phyloP scores from a whole-genome alignment of 2,113 vertebrate genomes.

The Corythaeola cristata region DNA sequence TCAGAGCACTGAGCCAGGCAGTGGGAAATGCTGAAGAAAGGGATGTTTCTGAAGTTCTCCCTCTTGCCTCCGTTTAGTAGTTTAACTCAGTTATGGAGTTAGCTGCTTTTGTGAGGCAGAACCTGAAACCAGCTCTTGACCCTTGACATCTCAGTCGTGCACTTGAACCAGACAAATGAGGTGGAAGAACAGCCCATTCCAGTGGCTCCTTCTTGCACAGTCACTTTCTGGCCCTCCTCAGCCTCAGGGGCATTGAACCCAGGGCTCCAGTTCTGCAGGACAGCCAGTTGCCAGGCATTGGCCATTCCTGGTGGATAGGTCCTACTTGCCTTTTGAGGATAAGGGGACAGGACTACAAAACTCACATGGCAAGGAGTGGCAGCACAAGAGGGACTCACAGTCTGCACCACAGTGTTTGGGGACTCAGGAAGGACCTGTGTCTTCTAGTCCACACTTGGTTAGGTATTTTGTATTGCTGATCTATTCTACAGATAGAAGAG shows the following conservation, averaged over 20 bases:
- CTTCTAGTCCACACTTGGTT: neutral
- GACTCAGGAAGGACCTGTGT: neutral
- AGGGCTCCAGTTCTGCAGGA: neutral
- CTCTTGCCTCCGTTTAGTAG: neutral
- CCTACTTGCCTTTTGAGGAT: neutral
- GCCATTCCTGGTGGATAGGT: neutral
- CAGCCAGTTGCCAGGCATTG: neutral
- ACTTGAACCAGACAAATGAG: neutral
- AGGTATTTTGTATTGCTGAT: neutral
- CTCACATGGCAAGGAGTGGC: rapidly evolving
- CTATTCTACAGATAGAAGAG: neutral
- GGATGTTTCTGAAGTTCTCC: neutral
- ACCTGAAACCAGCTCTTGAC: neutral
- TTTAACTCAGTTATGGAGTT: neutral
- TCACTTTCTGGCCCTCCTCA: neutral
- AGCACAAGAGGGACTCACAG: neutral
- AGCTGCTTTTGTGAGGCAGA: neutral
- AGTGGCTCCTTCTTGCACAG: neutral
- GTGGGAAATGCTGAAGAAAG: neutral
- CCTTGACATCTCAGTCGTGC: neutral
- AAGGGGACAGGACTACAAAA: neutral
- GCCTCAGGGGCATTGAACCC: neutral
- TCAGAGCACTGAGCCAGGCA: neutral
- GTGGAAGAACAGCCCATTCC: neutral
- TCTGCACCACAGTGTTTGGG: neutral